Evolutionary conservation across 2,113 vertebrate genomes (phyloP).

Genomic region (Morone saxatilis): DNA sequence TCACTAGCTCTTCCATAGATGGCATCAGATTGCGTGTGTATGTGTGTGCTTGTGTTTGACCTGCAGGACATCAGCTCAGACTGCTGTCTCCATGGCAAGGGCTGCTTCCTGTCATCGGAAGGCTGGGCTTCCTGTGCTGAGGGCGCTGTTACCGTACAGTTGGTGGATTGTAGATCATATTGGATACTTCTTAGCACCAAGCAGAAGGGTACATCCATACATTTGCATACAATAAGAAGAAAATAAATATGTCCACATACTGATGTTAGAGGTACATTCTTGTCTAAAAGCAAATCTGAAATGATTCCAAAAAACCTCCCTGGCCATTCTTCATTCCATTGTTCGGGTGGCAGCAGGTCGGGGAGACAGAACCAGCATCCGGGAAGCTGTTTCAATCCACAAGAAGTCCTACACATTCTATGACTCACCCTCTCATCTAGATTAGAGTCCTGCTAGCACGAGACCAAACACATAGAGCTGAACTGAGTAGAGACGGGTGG

Average conservation of each 20-base stretch:
- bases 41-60: conserved; percentile 57
- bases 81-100: conserved; percentile 75
- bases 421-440: conserved; percentile 50
- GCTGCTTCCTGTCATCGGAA: conserved; percentile 78
- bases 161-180: conserved; percentile 9
- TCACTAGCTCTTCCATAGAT: conserved; percentile 37
- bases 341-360: conserved; percentile 22
- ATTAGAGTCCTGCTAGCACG: conserved; percentile 35
- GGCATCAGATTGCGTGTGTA: conserved; percentile 51
- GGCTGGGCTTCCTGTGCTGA: conserved; percentile 69
- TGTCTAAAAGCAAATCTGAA: not conserved
- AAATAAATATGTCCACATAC: not conserved
- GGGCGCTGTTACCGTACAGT: conserved; percentile 18
- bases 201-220: not conserved
- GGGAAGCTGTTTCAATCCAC: conserved; percentile 46
- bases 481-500: conserved; percentile 11
- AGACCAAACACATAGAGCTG: conserved; percentile 38
- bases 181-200: not conserved
- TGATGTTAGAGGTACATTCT: not conserved
- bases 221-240: not conserved
- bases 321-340: conserved; percentile 46
- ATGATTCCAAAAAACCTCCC: not conserved
- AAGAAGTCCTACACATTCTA: conserved; percentile 33
- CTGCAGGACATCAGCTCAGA: conserved; percentile 75
- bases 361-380: conserved; percentile 42